Conservation (phyloP, 2,797 vertebrate species). For the Tauraco hartlaubi region DNA sequence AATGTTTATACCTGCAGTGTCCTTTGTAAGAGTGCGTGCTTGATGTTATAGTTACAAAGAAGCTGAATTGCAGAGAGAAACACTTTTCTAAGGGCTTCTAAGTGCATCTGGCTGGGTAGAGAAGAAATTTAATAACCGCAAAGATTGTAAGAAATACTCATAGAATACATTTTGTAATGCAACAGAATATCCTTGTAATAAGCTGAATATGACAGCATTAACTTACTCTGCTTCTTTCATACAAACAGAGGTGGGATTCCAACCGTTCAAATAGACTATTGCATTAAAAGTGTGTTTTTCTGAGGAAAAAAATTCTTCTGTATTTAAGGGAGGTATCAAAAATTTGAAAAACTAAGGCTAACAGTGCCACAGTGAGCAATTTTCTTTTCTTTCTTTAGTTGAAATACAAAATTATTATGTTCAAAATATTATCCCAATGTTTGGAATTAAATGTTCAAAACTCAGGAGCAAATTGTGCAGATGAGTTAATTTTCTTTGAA, state of each 20-base stretch:
- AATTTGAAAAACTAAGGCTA: neutral
- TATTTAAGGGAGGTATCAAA: neutral
- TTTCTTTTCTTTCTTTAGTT: neutral
- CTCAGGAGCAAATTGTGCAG: neutral
- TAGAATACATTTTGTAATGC: neutral
- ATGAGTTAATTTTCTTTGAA: neutral
- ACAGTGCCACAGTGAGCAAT: neutral
- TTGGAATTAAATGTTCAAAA: neutral
- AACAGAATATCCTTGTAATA: neutral
- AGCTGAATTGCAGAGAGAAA: neutral
- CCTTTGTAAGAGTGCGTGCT: neutral
- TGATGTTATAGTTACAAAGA: neutral
- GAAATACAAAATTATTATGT: neutral
- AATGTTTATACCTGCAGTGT: neutral
- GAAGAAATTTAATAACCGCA: neutral
- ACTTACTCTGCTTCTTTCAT: neutral
- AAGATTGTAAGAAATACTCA: neutral
- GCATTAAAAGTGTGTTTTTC: neutral
- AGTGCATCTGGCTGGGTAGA: neutral
- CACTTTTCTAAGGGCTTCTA: neutral
- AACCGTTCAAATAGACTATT: neutral
- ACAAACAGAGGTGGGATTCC: neutral
- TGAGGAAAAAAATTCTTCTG: neutral
- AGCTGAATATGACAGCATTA: neutral
- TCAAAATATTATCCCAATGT: neutral